Conservation (phyloP, 2,113 vertebrate genomes). For the Periophthalmodon schlosseri region DNA sequence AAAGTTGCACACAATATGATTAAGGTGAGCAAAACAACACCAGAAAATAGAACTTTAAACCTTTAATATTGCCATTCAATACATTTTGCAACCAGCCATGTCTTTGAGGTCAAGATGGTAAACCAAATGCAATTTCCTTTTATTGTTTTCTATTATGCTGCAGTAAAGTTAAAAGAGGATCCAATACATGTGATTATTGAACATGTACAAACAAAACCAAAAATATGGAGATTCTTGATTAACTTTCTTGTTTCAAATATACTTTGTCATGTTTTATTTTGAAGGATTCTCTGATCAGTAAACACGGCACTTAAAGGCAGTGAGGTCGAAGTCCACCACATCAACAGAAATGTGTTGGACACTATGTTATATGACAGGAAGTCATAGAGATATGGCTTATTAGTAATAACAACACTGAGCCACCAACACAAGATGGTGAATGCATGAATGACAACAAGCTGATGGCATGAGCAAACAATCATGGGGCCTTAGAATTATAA, state of each 20-base stretch:
- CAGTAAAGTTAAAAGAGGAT: neutral
- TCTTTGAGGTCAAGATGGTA: slow-evolving; percentile 13
- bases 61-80: slow-evolving; percentile 39
- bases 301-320: slow-evolving; percentile 41
- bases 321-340: slow-evolving; percentile 67
- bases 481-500: neutral
- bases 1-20: slow-evolving; percentile 92
- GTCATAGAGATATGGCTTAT: slow-evolving; percentile 55
- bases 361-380: slow-evolving; percentile 55
- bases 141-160: neutral
- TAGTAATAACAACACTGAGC: slow-evolving; percentile 47
- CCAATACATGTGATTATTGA: neutral
- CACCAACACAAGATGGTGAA: slow-evolving; percentile 22
- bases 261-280: slow-evolving; percentile 14
- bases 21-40: slow-evolving; percentile 80
- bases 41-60: slow-evolving; percentile 45
- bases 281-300: slow-evolving; percentile 35
- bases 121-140: neutral
- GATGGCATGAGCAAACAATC: slow-evolving; percentile 7
- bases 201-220: neutral
- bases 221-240: neutral
- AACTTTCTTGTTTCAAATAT: neutral
- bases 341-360: slow-evolving; percentile 49
- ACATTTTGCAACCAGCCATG: slow-evolving; percentile 33
- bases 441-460: slow-evolving; percentile 5